Percentiles rank a stretch among this genome's conserved stretches.
Evolutionary conservation across 1,140 invertebrate genomes (phyloP).

Genomic region (Lerema accius): DNA sequence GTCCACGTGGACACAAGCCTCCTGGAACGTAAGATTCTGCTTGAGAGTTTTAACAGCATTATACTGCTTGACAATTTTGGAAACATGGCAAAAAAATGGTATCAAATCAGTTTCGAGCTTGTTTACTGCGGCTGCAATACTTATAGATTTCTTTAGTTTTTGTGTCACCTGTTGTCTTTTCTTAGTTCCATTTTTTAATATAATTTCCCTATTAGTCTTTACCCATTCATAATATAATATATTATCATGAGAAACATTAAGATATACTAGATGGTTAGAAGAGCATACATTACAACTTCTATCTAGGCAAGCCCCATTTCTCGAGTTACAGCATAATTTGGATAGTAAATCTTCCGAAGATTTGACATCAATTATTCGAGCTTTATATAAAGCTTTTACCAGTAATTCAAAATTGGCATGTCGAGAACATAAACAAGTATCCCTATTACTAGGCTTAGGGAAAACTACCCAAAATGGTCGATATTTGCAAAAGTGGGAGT

Average conservation of each 20-base stretch:
- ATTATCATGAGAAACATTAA: not conserved
- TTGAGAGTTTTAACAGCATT: not conserved
- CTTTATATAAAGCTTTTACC: not conserved
- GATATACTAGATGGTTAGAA: not conserved
- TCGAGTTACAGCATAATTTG: constrained; percentile 3
- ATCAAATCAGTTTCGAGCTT: not conserved
- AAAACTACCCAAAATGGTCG: constrained; percentile 20
- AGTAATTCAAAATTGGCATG: constrained; percentile 5
- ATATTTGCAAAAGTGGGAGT: constrained; percentile 6
- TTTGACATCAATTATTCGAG: not conserved
- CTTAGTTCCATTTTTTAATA: not conserved
- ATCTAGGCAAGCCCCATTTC: not conserved
- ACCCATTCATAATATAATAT: not conserved
- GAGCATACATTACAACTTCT: not conserved
- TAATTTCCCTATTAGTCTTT: not conserved
- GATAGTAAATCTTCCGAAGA: not conserved
- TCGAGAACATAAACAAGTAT: constrained; percentile 19
- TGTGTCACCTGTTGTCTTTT: not conserved
- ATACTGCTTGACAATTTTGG: not conserved
- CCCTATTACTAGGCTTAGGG: constrained; percentile 12
- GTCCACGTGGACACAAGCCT: constrained; percentile 40
- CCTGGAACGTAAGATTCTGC: constrained; percentile 2
- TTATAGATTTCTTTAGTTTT: not conserved
- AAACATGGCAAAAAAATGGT: not conserved
- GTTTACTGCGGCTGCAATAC: not conserved